Conservation (phyloP, 2,797 vertebrate genomes). For the Propithecus deckenii region DNA sequence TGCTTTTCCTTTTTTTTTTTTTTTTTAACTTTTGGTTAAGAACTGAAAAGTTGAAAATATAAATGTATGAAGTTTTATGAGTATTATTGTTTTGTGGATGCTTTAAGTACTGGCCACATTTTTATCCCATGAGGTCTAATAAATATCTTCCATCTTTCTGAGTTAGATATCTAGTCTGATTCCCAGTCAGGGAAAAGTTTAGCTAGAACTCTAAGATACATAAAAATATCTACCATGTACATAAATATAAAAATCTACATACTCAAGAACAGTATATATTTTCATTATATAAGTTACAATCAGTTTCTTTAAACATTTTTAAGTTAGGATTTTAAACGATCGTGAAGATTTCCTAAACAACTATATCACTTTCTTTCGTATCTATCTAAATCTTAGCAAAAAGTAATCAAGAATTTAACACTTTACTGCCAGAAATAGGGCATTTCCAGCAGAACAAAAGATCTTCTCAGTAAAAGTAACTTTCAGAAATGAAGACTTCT, state of each 20-base stretch:
- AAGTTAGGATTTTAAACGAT: neutral
- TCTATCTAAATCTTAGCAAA: neutral
- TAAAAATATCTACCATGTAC: neutral
- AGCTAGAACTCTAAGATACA: neutral
- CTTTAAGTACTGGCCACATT: neutral
- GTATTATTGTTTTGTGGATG: neutral
- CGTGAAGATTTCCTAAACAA: neutral
- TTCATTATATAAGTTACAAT: neutral
- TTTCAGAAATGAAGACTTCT: conserved; percentile 21
- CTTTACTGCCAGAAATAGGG: neutral
- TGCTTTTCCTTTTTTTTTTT: neutral
- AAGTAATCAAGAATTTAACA: conserved; percentile 35
- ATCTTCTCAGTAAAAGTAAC: neutral
- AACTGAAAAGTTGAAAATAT: neutral
- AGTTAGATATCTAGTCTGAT: neutral
- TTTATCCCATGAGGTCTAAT: neutral
- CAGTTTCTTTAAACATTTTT: neutral
- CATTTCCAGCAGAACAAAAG: conserved; percentile 42
- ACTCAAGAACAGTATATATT: neutral
- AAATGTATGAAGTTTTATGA: neutral
- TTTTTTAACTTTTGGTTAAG: neutral
- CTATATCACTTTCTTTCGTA: neutral
- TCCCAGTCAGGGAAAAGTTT: neutral
- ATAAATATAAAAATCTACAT: neutral
- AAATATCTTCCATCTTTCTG: neutral